phyloP scores from a whole-genome alignment of 2,113 vertebrate genomes.

The Hoplias malabaricus region DNA sequence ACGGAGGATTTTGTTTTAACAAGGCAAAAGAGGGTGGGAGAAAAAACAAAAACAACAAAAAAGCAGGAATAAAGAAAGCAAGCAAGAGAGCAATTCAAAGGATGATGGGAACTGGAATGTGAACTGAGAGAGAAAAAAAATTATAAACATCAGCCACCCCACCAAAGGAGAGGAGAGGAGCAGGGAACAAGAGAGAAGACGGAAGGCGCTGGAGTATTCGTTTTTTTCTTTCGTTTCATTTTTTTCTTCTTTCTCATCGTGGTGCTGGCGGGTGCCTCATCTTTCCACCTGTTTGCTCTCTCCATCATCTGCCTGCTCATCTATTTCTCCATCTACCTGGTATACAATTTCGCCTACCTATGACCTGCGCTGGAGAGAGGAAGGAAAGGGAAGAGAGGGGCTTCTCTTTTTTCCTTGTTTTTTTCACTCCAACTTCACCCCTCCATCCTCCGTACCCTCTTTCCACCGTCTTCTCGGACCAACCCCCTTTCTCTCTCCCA shows the following conservation, averaged over 20 bases:
- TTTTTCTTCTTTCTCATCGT: slow-evolving; percentile 82
- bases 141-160: neutral
- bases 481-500: slow-evolving; percentile 23
- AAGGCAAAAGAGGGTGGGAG: slow-evolving; percentile 35
- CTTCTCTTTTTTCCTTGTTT: slow-evolving; percentile 53
- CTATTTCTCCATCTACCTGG: slow-evolving; percentile 79
- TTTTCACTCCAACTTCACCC: slow-evolving; percentile 56
- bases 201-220: slow-evolving; percentile 82
- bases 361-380: slow-evolving; percentile 66
- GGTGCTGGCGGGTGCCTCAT: slow-evolving; percentile 79
- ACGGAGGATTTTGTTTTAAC: slow-evolving; percentile 34
- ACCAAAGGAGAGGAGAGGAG: slow-evolving; percentile 51
- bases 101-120: slow-evolving; percentile 32
- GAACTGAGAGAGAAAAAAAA: slow-evolving; percentile 15
- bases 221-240: slow-evolving; percentile 82
- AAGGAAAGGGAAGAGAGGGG: slow-evolving; percentile 58
- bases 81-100: slow-evolving; percentile 21
- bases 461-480: slow-evolving; percentile 28
- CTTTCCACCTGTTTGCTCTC: slow-evolving; percentile 78
- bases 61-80: neutral
- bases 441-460: slow-evolving; percentile 56
- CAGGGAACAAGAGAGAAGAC: slow-evolving; percentile 71
- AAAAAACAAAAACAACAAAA: slow-evolving; percentile 15
- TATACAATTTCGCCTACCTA: slow-evolving; percentile 77
- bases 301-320: slow-evolving; percentile 79